Percentiles rank a stretch among this genome's conserved stretches.
Conservation (phyloP, 2,888 invertebrate species). For the Scaptomyza flava region DNA sequence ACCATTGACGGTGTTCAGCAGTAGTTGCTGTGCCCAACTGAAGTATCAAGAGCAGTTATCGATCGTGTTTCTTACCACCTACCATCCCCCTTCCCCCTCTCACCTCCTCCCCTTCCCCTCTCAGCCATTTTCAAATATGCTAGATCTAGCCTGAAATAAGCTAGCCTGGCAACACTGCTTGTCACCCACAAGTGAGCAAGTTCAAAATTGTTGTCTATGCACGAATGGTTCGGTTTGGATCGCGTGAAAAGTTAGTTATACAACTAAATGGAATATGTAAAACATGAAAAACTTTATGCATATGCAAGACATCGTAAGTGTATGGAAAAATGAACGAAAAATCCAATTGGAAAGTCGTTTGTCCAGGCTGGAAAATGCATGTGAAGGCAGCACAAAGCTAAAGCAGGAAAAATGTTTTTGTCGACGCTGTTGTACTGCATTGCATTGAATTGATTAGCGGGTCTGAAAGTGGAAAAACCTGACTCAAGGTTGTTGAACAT, state of each 20-base stretch:
- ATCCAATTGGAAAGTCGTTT: conserved; percentile 72
- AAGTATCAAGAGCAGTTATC: no score
- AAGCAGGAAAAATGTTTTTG: conserved; percentile 62
- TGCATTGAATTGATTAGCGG: conserved; percentile 74
- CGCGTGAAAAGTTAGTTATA: conserved; percentile 74
- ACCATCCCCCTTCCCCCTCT: no score
- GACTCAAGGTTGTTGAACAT: conserved; percentile 81
- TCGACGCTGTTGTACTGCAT: conserved; percentile 46
- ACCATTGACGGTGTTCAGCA: no score
- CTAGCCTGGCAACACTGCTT: no score
- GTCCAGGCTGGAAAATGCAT: conserved; percentile 57
- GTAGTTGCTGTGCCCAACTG: no score
- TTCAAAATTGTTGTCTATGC: conserved; percentile 54
- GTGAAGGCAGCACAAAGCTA: conserved; percentile 33
- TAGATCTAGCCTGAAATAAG: no score
- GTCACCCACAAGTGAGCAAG: conserved; percentile 43
- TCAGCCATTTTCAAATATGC: no score
- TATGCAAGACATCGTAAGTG: no score
- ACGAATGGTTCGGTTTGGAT: conserved; percentile 66
- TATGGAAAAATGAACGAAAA: conserved; percentile 51
- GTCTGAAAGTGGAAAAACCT: conserved; percentile 80
- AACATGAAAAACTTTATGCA: conserved; percentile 37
- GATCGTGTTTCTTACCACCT: no score
- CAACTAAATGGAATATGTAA: conserved; percentile 48
- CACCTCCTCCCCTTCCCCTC: no score